Percentiles rank a stretch among this genome's conserved stretches.
These are phyloP conservation scores for Pandemis cinnamomeana DNA, from an alignment of 2,888 invertebrate species.

Conservation along the genomic window DNA sequence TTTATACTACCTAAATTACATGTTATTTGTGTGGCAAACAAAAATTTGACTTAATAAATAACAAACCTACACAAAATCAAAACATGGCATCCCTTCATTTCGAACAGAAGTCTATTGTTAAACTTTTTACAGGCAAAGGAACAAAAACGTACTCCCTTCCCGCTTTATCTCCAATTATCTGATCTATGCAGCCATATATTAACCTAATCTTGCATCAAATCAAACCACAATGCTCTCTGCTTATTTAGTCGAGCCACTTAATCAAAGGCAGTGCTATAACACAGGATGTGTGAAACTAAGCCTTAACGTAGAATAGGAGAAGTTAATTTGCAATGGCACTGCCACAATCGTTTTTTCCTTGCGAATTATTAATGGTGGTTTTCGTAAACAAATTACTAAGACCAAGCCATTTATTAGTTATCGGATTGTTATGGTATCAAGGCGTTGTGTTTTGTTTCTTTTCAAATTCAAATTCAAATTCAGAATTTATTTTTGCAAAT, in stretches of 20 bases:
- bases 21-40: neutral
- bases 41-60: neutral
- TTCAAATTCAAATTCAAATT: neutral
- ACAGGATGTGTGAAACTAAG: slow-evolving; percentile 2
- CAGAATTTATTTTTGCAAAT: too few relatives aligned
- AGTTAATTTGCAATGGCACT: neutral
- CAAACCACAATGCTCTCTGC: slow-evolving; percentile 51
- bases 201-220: slow-evolving; percentile 61
- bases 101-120: slow-evolving; percentile 6
- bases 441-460: neutral
- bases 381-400: slow-evolving; percentile 25
- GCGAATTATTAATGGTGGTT: slow-evolving; percentile 31
- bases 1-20: too few relatives aligned
- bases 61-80: neutral
- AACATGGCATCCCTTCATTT: neutral
- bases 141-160: slow-evolving; percentile 9
- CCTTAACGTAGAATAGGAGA: slow-evolving; percentile 7
- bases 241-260: slow-evolving; percentile 55
- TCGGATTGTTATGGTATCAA: neutral
- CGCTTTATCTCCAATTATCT: slow-evolving; percentile 45
- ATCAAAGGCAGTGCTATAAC: slow-evolving; percentile 49
- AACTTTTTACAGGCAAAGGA: slow-evolving; percentile 25
- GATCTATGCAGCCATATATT: slow-evolving; percentile 60
- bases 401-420: slow-evolving; percentile 8
- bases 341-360: slow-evolving; percentile 15